Percentiles rank a stretch among this genome's conserved stretches.
phyloP scores from a whole-genome alignment of 1,140 invertebrate genomes.

The Trichoplusia ni region DNA sequence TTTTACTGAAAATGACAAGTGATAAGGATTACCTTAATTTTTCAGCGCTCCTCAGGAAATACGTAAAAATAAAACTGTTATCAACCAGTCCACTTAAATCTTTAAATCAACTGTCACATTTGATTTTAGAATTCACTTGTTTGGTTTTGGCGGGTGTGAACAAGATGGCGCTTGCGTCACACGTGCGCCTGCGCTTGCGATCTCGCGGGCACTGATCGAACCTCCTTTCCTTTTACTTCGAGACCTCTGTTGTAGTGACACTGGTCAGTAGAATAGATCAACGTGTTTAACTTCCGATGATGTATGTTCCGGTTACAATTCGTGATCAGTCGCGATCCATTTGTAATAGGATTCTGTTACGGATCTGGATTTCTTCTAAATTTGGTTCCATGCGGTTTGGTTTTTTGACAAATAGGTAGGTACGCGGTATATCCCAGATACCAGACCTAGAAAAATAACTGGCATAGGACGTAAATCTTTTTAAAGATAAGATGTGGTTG shows the following conservation, averaged over 20 bases:
- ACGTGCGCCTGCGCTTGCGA: constrained; percentile 52
- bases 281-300: constrained; percentile 67
- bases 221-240: constrained; percentile 63
- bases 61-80: constrained; percentile 1
- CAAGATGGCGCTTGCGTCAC: constrained; percentile 11
- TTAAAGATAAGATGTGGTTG: no score
- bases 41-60: constrained; percentile 2
- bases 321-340: constrained; percentile 36
- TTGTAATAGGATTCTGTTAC: constrained; percentile 10
- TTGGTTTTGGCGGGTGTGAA: constrained; percentile 35
- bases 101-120: constrained; percentile 39
- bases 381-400: constrained; percentile 4
- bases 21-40: constrained; percentile 28
- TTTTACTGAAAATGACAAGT: constrained; percentile 1
- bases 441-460: no score
- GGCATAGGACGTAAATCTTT: no score
- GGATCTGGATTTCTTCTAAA: not conserved
- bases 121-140: constrained; percentile 37
- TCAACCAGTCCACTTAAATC: constrained; percentile 9
- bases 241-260: constrained; percentile 53
- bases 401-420: not conserved
- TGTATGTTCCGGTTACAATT: constrained; percentile 59
- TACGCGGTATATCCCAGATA: no score
- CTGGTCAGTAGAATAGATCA: constrained; percentile 48
- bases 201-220: constrained; percentile 64